Base-by-base conservation (phyloP, 2,113 vertebrate species). In the Typhlomys cinereus region DNA sequence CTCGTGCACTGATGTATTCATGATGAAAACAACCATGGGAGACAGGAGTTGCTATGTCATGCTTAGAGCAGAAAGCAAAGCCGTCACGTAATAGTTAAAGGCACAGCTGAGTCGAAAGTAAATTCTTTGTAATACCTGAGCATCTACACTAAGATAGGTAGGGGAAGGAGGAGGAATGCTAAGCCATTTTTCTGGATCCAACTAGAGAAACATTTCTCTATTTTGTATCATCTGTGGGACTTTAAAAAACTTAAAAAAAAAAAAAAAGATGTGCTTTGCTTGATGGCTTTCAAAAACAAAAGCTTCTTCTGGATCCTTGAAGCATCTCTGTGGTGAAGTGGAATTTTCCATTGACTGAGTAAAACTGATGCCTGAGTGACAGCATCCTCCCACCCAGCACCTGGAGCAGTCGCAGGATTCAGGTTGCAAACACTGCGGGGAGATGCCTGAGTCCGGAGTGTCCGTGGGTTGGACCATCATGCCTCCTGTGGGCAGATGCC, bases 301-400 rank as follows among this genome's bases (percentile, higher is more conserved):
- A 89, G 76, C 7, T 83, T 75, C 23, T 73, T 78, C 79, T 89
- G 44, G 14, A 78, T 90, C 52, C 57, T 36, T 20, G 7, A 34
- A 48, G 9, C 29, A 50, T 61, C 21, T 61, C 18, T 61, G 4
- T 0, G 9, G 8, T 70, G 3, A 14, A 76, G 48, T 62, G 62
- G 87, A 93, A 93, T 91, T 96, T 94, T 93, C 92, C 92, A 50
- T 18, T 59, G 84, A 89, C 9, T 39, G 23, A 69, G 18, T 71
- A 48, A 85, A 66, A 83, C 7, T 27, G 39, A 69, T 88, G 90
- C 90, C 41, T 80, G 52, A 67, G 44, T 92, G 91, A 93, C 71
- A 89, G 34, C 41, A 69, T 78, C 64, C 83, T 94, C 95, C 84
- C 27, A 87, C 79, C 67, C 48, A 85, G 44, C 83, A 39, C 71